Base-by-base conservation (phyloP, 2,888 invertebrate species). In the Amblyjoppa proteus region DNA sequence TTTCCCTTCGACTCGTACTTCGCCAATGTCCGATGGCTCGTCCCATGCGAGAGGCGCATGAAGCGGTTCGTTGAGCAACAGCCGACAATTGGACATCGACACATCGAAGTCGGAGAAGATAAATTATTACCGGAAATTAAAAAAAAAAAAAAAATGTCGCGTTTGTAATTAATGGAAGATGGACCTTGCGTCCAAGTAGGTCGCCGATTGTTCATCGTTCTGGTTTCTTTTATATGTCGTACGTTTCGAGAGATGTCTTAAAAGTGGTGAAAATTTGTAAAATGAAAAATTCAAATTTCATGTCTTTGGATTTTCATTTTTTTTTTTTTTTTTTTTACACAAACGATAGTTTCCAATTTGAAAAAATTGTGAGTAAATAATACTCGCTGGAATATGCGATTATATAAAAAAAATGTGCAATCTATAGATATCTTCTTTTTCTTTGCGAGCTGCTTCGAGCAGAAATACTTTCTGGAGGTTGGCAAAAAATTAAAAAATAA, bases 41-140 rank as follows among this genome's bases (percentile, higher is more conserved):
- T 13, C 11, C 11, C 25, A 1, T 28, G 25, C 28, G 25, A 58
- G 25, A 13, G 25, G 11, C 58, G 4, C 28, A 28, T 28, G 11
- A 49, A 49, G 1, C 16, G 4, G 4, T 49, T 49, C 45, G 4
- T 16, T 49, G 16, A 4, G 45, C 45, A 49, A 16, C 45, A 16
- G 16, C 4, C 45, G 45, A 16, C 16, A 49, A 49, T 49, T 3
- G 16, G 45, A 16, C 13, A 49, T 49, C 16, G 16, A 0, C 1
- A 75, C 69, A 13, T 56, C 45, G 68, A 81, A 81, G 61, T 25
- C 49, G 56, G 64, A 64, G 76, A 82, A 82, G 53, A 58, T 77
- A 31, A 25, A 25, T 28, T 58, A 38, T 71, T 73, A 74, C 51
- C 45, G 51, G 45, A 49, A 16, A 4, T 3, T 13, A 13, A 49